These are phyloP conservation scores for Drosophila watanabei DNA, from an alignment of 1,140 invertebrate genomes.

Conservation along the genomic window DNA sequence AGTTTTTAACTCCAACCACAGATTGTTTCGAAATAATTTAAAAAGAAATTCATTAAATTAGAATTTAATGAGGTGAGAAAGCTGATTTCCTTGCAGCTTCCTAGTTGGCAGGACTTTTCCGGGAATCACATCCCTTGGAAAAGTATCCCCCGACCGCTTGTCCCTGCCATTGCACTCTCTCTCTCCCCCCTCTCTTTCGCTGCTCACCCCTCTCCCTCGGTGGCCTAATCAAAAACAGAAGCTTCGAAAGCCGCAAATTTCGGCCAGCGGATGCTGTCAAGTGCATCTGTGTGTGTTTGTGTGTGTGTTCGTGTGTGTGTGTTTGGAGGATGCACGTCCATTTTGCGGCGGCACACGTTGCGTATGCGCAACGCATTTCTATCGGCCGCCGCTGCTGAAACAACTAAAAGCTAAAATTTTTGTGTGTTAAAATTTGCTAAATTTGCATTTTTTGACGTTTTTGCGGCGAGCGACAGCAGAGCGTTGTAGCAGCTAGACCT, in stretches of 20 bases:
- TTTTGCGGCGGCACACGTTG: conserved; percentile 68
- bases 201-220: conserved; percentile 6
- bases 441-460: conserved; percentile 82
- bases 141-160: background rate
- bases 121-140: background rate
- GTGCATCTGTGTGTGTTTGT: conserved; percentile 13
- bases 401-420: conserved; percentile 79
- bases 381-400: conserved; percentile 47
- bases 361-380: conserved; percentile 78
- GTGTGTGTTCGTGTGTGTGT: background rate
- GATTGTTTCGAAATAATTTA: background rate
- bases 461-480: conserved; percentile 9
- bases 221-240: conserved; percentile 81
- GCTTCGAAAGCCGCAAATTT: conserved; percentile 69
- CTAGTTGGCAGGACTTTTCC: background rate
- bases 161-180: background rate
- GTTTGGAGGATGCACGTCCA: conserved; percentile 28
- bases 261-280: conserved; percentile 53
- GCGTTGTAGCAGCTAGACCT: conserved; percentile 36
- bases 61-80: background rate
- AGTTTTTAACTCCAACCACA: too few species aligned
- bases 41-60: background rate
- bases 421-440: conserved; percentile 77
- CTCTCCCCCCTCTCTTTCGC: conserved; percentile 1
- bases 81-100: background rate